Base-by-base conservation (phyloP, 2,888 invertebrate genomes). In the Xylota sylvarum region DNA sequence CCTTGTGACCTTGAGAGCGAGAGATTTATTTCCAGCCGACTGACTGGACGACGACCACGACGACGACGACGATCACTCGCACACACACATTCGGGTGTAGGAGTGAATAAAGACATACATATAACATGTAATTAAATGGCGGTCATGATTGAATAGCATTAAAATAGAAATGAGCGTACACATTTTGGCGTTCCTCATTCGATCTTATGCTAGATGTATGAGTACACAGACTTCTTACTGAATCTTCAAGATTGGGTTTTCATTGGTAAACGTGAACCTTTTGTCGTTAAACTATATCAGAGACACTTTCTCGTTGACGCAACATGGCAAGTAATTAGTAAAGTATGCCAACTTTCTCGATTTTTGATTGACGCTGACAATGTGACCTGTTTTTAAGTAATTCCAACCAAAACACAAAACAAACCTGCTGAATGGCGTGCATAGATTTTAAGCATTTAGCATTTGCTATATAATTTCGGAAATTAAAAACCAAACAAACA, bases 1-100 rank as follows among this genome's bases (percentile, higher is more conserved):
- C 85, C 85, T 85, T 67, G 46, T 40, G 72, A 85, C 85, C 85
- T 85, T 85, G 81, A 56, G 70, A 56, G 70, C 76, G 65, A 60
- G 76, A 72, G 56, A 70, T 48, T 69, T 69, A 84, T 84, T 80
- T 58, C 56, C 73, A 69, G 27, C n/a, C 48, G 69, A 72, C 46
- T 69, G 60, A 43, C 23, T 43, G 50, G 50, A 52, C 52, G 40
- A 52, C 27, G 23, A 52, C 52, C 32, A 52, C 27, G 23, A 43
- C 40, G 12, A 56, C 7, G 7, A 43, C 23, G 23, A 3, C 23
- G 23, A 23, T 23, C 23, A 23, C 23, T 23, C 23, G 23, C 55
- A n/a, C 23, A 43, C n/a, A 48, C 58, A 56, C n/a, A 46, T 5
- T 35, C 43, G 19, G 30, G 14, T 40, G 23, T 48, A 69, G 32